Base-by-base conservation (phyloP, 2,797 vertebrate species). In the Clamator glandarius region DNA sequence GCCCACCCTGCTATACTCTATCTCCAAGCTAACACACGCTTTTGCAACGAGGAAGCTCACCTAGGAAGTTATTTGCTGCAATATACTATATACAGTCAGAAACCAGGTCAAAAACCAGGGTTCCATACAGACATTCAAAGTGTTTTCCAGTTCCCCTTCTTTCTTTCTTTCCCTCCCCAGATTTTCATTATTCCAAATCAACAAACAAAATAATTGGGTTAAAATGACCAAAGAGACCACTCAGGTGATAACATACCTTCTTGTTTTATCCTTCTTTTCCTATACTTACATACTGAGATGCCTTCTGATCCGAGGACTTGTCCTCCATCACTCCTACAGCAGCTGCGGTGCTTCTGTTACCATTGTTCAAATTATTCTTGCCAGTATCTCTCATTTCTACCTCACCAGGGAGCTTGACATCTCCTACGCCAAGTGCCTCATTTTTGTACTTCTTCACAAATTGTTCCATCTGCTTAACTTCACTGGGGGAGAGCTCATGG, bases 361-460 rank as follows among this genome's bases (percentile, higher is more conserved):
- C 98, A 33, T 94, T 93, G 44, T 97, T 92, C 36, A 92, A 50
- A 15, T 83, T 87, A 33, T n/a, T 80, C 78, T 92, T 92, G 28
- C 96, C 93, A 54, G 77, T 26, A n/a, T 81, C 81, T 52, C 97
- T 96, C 2, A 58, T 51, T 75, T 97, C 97, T 94, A 99, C 90
- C 67, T 99, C 98, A 58, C 98, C 98, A 1, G 99, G 99, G 86
- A 99, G 97, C 92, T 98, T 97, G 61, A 99, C 97, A 62, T 99
- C 99, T 48, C 98, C 99, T 12, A 99, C 98, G 1, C 99, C 99
- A 67, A 99, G 98, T 1, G 99, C 99, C 92, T 99, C 99, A 0
- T 97, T 98, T 97, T 99, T 99, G 93, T 99, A 99, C 94, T 99
- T 99, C 97, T 98, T 99, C 92, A 99, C 99, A 31, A 98, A 99